phyloP scores from a whole-genome alignment of 2,113 vertebrate genomes.

The Myanophis thanlyinensis region DNA sequence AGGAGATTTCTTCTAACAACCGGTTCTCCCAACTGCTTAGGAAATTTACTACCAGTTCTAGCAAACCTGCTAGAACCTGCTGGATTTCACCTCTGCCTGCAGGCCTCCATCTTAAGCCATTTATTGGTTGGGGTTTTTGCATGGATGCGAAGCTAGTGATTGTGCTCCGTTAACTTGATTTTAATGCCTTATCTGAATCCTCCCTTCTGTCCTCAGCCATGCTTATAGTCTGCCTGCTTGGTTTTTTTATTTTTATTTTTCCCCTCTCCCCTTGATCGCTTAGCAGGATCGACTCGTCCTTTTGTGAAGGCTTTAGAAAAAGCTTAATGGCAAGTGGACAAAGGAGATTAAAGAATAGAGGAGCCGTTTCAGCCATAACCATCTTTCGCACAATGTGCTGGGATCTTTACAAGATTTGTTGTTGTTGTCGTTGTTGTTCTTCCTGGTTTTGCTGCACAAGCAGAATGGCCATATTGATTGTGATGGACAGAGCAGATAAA shows the following conservation, averaged over 20 bases:
- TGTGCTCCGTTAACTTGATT: not conserved
- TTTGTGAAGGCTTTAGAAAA: conserved; percentile 6
- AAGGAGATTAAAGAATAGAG: conserved; percentile 32
- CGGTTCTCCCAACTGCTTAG: too few relatives aligned
- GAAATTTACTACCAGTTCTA: too few relatives aligned
- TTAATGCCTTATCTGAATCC: not conserved
- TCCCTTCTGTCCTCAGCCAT: not conserved
- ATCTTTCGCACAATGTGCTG: not conserved
- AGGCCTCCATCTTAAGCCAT: not conserved
- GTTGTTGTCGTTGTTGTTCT: not conserved
- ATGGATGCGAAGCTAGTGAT: not conserved
- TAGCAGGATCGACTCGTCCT: conserved; percentile 5
- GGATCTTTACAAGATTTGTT: not conserved
- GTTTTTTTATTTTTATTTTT: conserved; percentile 2
- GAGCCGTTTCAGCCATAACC: not conserved
- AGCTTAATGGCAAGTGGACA: conserved; percentile 48
- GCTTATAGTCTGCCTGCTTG: not conserved
- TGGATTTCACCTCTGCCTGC: too few relatives aligned
- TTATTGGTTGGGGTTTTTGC: not conserved
- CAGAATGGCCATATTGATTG: not conserved
- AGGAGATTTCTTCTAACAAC: too few relatives aligned
- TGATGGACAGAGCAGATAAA: not conserved
- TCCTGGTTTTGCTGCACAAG: not conserved
- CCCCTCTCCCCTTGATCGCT: conserved; percentile 37
- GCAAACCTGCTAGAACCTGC: too few relatives aligned